Conservation (phyloP, 2,113 vertebrate genomes). For the Cygnus buccinator region DNA sequence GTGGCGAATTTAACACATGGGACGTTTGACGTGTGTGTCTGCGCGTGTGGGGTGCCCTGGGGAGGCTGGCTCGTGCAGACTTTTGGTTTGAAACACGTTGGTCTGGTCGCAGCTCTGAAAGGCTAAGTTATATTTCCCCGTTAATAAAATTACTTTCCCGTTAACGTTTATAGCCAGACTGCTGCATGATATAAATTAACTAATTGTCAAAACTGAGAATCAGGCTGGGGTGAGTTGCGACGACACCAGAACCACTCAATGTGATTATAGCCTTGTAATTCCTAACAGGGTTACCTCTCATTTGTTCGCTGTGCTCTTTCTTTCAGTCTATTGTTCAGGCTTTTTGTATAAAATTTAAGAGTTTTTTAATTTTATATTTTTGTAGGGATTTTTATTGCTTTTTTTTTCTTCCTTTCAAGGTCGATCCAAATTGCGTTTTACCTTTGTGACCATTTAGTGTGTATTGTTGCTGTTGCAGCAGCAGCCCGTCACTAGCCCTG, state of each 20-base stretch:
- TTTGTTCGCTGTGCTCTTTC: constrained; percentile 30
- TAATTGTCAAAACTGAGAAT: constrained; percentile 39
- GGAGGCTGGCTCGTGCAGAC: constrained; percentile 14
- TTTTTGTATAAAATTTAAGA: neutral
- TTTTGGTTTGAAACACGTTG: constrained; percentile 15
- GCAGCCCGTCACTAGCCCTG: constrained; percentile 38
- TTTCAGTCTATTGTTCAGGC: neutral
- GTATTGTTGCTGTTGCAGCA: constrained; percentile 72
- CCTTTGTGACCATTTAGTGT: constrained; percentile 83
- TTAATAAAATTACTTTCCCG: constrained; percentile 34
- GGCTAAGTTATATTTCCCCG: constrained; percentile 32
- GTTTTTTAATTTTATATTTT: constrained; percentile 33
- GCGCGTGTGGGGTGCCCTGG: constrained; percentile 4
- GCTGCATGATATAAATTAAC: constrained; percentile 56
- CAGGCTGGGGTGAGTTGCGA: neutral
- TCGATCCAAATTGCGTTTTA: constrained; percentile 83
- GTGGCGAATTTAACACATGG: constrained; percentile 22
- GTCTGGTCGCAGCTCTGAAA: neutral
- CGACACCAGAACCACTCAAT: constrained; percentile 53
- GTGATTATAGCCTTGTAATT: constrained; percentile 57
- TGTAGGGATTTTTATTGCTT: neutral
- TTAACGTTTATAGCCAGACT: neutral
- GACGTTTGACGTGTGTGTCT: neutral
- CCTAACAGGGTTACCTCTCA: constrained; percentile 14
- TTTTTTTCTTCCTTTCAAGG: constrained; percentile 79